These are phyloP conservation scores for Desmophyllum pertusum DNA, from an alignment of 92 coral and sea anemone genomes.

Conservation along the genomic window DNA sequence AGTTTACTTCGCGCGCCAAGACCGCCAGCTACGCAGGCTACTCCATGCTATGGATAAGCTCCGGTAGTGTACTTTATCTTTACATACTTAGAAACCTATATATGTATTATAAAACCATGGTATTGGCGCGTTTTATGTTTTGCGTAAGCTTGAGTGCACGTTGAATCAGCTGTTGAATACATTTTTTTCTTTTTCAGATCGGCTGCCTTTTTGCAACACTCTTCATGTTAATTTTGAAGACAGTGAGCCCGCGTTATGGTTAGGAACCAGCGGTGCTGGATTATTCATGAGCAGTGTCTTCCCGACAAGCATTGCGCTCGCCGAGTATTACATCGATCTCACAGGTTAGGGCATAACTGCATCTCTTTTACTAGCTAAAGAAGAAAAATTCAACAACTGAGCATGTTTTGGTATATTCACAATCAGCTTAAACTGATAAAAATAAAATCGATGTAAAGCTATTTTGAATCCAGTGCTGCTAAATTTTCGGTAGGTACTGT, in stretches of 20 bases:
- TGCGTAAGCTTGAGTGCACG: background rate
- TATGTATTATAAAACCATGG: no score
- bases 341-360: constrained; percentile 69
- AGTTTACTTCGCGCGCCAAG: no score
- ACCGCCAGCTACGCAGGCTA: no score
- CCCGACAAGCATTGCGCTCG: constrained; percentile 97
- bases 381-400: background rate
- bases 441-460: no score
- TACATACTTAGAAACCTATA: no score
- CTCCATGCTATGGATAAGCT: no score
- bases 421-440: no score
- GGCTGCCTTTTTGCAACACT: constrained; percentile 89
- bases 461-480: background rate
- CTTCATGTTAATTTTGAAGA: constrained; percentile 86
- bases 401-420: no score
- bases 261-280: constrained; percentile 94
- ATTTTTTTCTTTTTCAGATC: constrained; percentile 45
- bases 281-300: constrained; percentile 99
- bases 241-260: constrained; percentile 87
- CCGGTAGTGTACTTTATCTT: no score
- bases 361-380: background rate
- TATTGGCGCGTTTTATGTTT: background rate
- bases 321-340: constrained; percentile 93
- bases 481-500: no score
- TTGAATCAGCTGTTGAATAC: no score